Evolutionary conservation across 2,113 vertebrate genomes (phyloP), one percentile per base, ranked within the genome.

Genomic region (Grantiella picta): DNA sequence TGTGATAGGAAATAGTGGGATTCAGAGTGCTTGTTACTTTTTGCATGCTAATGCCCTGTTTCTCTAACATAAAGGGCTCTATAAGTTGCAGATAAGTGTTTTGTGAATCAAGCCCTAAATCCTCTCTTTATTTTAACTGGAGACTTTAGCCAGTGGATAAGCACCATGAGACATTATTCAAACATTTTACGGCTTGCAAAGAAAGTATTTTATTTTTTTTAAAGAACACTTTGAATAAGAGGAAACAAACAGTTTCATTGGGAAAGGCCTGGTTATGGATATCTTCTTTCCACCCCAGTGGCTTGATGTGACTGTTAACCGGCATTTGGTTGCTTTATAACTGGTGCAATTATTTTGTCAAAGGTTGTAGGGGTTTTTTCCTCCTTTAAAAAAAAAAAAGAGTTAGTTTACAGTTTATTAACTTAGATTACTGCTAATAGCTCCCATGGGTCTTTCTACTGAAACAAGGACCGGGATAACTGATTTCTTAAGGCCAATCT

Each of bases 381-480:
- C 73, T 76, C 45, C 66, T 92, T 75, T 2, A 27, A n/a, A 82
- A 68, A 57, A 63, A 40, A 42, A 84, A 91, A 96, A 96, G 97
- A 96, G 92, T 97, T 96, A 94, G 94, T 97, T 97, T 97, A 96
- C 90, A 97, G 92, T 97, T 97, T 98, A 97, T 97, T 97, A 97
- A 97, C 89, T 97, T 97, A 90, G 96, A 97, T 97, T 97, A 90
- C 96, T 94, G 70, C 89, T 90, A 97, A 97, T 97, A 71, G 21
- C 79, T 97, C 97, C 96, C 96, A 59, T 59, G 97, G 84, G 97
- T 72, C 94, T 97, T 97, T 92, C 87, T 89, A 75, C 54, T 94
- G 92, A 94, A 96, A 95, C 63, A 92, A 97, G 89, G 92, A 95
- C 93, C 92, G 83, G 59, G 82, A 95, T 96, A 97, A 97, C 94